phyloP scores from a whole-genome alignment of 2,113 vertebrate species.

The Amphiprion ocellaris region DNA sequence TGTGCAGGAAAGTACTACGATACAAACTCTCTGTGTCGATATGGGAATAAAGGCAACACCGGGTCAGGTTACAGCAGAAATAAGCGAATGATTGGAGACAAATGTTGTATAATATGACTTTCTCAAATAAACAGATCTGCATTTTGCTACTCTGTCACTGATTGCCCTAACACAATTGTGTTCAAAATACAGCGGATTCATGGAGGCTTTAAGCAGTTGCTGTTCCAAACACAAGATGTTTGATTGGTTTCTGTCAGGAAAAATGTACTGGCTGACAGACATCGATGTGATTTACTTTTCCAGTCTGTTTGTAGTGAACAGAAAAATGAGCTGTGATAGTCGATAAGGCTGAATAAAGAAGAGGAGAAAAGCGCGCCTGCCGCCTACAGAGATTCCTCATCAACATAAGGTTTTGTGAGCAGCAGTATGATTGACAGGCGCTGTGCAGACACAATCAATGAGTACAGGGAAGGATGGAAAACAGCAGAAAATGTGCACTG shows the following conservation, averaged over 20 bases:
- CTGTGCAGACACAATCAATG: background rate
- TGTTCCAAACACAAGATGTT: slow-evolving; percentile 37
- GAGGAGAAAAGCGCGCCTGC: background rate
- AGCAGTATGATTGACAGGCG: too few species aligned
- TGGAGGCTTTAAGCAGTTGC: background rate
- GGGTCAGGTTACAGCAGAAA: slow-evolving; percentile 47
- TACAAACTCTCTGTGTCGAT: slow-evolving; percentile 20
- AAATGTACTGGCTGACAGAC: slow-evolving; percentile 37
- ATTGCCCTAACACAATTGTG: slow-evolving; percentile 58
- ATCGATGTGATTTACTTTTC: slow-evolving; percentile 49
- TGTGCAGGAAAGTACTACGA: slow-evolving; percentile 12
- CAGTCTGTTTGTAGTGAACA: slow-evolving; percentile 16
- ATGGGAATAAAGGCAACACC: slow-evolving; percentile 32
- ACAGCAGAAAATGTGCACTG: too few species aligned
- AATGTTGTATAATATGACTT: slow-evolving; percentile 54
- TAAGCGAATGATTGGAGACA: slow-evolving; percentile 38
- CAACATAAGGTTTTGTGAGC: background rate
- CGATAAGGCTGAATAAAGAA: background rate
- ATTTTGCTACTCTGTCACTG: slow-evolving; percentile 44
- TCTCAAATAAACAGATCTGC: slow-evolving; percentile 60
- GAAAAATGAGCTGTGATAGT: slow-evolving; percentile 19
- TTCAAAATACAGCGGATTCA: slow-evolving; percentile 22
- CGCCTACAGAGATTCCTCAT: background rate
- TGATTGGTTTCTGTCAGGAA: slow-evolving; percentile 39
- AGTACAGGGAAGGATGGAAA: background rate